Base-by-base conservation (phyloP, 2,888 invertebrate species). In the Erannis defoliaria region DNA sequence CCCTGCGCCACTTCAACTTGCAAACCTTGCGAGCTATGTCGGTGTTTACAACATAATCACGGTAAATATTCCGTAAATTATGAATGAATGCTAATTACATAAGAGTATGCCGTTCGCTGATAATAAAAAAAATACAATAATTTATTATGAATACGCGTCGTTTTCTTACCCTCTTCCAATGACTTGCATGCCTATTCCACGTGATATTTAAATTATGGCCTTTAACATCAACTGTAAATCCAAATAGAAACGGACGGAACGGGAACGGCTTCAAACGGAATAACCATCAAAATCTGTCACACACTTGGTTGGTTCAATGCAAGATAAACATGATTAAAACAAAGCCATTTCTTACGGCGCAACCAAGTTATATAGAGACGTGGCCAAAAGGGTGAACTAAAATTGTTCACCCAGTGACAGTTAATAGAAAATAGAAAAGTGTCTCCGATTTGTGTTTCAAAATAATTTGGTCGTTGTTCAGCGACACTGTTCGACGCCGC, bases 401-500 rank as follows among this genome's bases (percentile, higher is more conserved):
- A 31, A 18, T 0, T 46, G 5, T 18, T 0, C 5, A 16, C 16
- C 2, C 10, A 5, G 14, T 8, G 1, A 9, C 18, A 18, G 9
- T 46, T 2, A 5, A 18, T 12, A 2, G 31, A 46, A 31, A 31
- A 31, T 19, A 18, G 6, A 19, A 46, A 5, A 8, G 18, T 33
- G 46, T 18, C 46, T n/a, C 18, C 12, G 6, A 31, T 5, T 33
- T 6, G 2, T 18, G 31, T 31, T 1, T 18, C 6, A 5, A 18
- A 5, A 29, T 19, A 33, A 19, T 12, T 18, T 46, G 31, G 18
- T 31, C 2, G 10, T 9, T 10, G 16, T 10, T 5, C 37, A 18
- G 18, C 23, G 43, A 31, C 16, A 45, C 31, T 46, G 40, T 46
- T 31, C 49, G 73, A 71, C 78, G 77, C 71, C 80, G 70, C 64